Evolutionary conservation across 2,797 vertebrate species (phyloP).

Genomic region (Epinephelus coioides): DNA sequence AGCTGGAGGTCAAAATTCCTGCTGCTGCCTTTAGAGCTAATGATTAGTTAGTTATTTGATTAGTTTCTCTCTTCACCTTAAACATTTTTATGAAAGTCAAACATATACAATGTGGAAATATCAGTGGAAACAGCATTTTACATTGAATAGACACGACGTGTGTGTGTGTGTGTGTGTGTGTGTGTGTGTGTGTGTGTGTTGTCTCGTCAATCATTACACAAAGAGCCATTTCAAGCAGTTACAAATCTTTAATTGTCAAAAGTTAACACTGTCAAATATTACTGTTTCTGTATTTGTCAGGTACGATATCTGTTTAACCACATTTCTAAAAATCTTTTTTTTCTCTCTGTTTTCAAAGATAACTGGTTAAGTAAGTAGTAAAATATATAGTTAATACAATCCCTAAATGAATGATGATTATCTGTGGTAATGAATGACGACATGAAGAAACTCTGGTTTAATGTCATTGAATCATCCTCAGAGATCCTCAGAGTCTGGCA

Average conservation of each 20-base stretch:
- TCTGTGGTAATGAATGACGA: constrained; percentile 27
- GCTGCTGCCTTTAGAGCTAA: background rate
- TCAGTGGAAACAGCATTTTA: background rate
- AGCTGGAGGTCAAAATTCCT: constrained; percentile 20
- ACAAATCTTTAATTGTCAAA: constrained; percentile 84
- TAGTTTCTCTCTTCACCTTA: background rate
- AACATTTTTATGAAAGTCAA: background rate
- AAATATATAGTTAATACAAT: constrained; percentile 71
- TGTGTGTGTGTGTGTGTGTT: background rate
- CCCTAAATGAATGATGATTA: constrained; percentile 42
- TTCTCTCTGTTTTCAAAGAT: constrained; percentile 50
- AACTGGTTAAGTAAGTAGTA: constrained; percentile 63
- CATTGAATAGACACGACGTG: background rate
- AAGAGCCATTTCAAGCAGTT: constrained; percentile 71
- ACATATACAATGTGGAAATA: background rate
- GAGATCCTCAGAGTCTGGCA: background rate
- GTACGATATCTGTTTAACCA: constrained; percentile 56
- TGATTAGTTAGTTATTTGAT: background rate
- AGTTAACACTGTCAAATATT: constrained; percentile 75
- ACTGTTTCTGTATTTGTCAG: constrained; percentile 53
- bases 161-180: background rate
- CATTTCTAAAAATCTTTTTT: constrained; percentile 67
- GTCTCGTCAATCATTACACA: constrained; percentile 47
- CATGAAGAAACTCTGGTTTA: constrained; percentile 26
- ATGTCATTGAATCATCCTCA: constrained; percentile 12